Percentiles rank a stretch among this genome's conserved stretches.
Evolutionary conservation across 2,113 vertebrate genomes (phyloP).

Genomic region (Pandion haliaetus): DNA sequence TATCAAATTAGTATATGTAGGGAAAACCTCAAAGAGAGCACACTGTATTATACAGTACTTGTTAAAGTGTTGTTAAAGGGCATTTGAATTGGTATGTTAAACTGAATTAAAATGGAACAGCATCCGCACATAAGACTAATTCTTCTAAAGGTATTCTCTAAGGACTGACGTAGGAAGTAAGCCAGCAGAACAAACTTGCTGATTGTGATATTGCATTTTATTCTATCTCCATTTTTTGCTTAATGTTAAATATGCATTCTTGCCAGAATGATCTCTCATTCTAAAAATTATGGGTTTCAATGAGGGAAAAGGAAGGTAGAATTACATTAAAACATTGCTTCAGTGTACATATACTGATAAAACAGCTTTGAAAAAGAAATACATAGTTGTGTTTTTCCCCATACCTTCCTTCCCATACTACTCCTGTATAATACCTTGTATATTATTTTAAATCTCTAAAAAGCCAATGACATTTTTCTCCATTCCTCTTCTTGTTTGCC

Average conservation of each 20-base stretch:
- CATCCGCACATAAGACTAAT: not conserved
- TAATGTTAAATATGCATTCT: not conserved
- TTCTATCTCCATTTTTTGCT: not conserved
- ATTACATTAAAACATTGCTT: not conserved
- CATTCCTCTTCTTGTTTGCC: not conserved
- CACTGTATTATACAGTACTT: not conserved
- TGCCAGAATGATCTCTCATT: not conserved
- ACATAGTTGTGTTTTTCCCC: not conserved
- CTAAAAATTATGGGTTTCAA: not conserved
- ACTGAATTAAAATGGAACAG: not conserved
- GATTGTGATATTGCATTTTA: not conserved
- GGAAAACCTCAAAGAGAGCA: conserved; percentile 7
- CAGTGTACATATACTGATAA: not conserved
- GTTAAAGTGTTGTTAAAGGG: conserved; percentile 9
- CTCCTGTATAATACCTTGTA: not conserved
- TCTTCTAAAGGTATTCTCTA: not conserved
- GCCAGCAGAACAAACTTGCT: not conserved
- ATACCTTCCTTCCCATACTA: not conserved
- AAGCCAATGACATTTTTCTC: not conserved
- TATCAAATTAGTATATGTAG: not conserved
- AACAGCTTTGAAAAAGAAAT: not conserved
- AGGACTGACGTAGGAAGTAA: not conserved
- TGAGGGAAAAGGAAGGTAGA: not conserved
- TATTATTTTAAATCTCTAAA: not conserved
- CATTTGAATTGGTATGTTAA: not conserved